Evolutionary conservation across 2,113 vertebrate genomes (phyloP), one percentile per base, ranked within the genome.

Genomic region (Salvelinus sp.): DNA sequence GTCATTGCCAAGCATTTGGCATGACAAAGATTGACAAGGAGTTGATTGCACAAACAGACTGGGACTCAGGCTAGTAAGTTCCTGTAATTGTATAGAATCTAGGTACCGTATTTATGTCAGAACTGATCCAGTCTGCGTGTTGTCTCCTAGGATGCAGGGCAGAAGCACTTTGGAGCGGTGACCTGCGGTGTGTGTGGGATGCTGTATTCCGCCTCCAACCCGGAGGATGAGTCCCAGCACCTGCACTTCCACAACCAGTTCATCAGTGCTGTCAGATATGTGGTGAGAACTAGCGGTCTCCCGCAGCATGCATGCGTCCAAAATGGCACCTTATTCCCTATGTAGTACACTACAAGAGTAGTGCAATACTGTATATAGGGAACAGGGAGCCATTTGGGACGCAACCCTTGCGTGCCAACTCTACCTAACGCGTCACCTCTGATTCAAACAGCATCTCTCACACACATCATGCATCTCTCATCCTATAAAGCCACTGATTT

Each of bases 161-260:
- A 98, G 87, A 99, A 97, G 90, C 93, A 96, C 79, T 98, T 98
- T 89, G 98, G 97, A 85, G 95, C 96, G 1, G 93, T 97, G 90
- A 95, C 96, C 77, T 99, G 98, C 91, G 95, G 89, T 76, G 91
- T 98, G 81, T 99, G 98, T 93, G 98, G 98, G 87, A 99, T 99
- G 98, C 94, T 99, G 71, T 99, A 98, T 76, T 96, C 97, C 13
- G 96, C 95, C 33, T 95, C 96, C 86, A 97, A 96, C 88, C 95
- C 96, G 2, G 98, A 99, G 79, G 98, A 99, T 80, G 97, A 98
- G 91, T 95, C 97, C 27, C 98, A 99, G 48, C 98, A 99, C 86
- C 90, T 99, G 23, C 95, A 97, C 50, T 99, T 99, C 87, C 98
- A 99, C 91, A 99, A 97, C 91, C 97, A 98, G 88, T 99, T 99